phyloP scores from a whole-genome alignment of 2,888 invertebrate species.

The Daptonema setosum region DNA sequence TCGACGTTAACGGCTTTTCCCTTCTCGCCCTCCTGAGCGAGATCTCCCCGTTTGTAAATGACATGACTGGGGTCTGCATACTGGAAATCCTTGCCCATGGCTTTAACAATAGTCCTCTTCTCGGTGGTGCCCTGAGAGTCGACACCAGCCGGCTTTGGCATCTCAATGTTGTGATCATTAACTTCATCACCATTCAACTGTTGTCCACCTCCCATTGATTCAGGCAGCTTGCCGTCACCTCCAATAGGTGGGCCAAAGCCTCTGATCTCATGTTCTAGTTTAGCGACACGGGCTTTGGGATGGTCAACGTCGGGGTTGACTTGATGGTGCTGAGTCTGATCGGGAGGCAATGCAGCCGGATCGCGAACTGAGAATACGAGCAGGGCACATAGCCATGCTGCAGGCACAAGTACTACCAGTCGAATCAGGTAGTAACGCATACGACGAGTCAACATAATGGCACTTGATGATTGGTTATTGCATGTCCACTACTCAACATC shows the following conservation, averaged over 20 bases:
- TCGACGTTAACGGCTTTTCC: slow-evolving; percentile 24
- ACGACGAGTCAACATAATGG: slow-evolving; percentile 1
- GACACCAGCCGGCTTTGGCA: not conserved
- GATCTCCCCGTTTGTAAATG: slow-evolving; percentile 23
- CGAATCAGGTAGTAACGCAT: slow-evolving; percentile 11
- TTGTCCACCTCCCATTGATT: not conserved
- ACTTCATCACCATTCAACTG: not conserved
- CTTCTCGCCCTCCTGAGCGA: slow-evolving; percentile 20
- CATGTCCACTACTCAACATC: too few relatives aligned
- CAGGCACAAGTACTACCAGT: slow-evolving; percentile 20
- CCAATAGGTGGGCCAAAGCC: slow-evolving; percentile 8
- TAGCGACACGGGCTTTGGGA: not conserved
- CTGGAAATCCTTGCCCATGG: slow-evolving; percentile 18
- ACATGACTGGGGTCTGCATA: slow-evolving; percentile 20
- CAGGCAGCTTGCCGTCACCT: not conserved
- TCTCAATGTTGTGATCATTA: too few relatives aligned
- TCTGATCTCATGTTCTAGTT: slow-evolving; percentile 2
- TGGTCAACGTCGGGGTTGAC: not conserved
- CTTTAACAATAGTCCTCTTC: slow-evolving; percentile 15
- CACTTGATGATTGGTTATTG: not conserved
- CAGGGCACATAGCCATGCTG: slow-evolving; percentile 21
- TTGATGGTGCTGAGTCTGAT: not conserved
- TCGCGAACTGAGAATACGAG: slow-evolving; percentile 16
- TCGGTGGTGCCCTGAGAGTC: not conserved
- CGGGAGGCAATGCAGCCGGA: not conserved